Percentiles rank a stretch among this genome's conserved stretches.
These are phyloP conservation scores for Athripsodes cinereus DNA, from an alignment of 2,888 invertebrate species.

Conservation along the genomic window DNA sequence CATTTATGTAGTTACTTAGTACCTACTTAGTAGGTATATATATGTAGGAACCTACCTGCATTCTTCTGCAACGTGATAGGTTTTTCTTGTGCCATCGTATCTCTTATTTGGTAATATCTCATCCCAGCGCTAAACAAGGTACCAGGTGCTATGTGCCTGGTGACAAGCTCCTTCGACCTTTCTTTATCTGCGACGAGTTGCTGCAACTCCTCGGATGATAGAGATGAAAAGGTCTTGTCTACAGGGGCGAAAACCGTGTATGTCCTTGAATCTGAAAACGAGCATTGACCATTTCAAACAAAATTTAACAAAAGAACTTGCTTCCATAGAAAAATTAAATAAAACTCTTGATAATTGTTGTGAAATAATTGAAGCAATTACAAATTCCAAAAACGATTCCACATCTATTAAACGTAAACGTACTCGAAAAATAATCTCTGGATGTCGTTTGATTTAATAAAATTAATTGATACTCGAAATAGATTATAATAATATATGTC, in stretches of 20 bases:
- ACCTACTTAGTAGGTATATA: too few species aligned
- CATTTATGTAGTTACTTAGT: background rate
- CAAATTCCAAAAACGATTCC: too few species aligned
- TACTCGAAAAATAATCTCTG: too few species aligned
- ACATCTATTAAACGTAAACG: too few species aligned
- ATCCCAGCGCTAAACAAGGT: constrained; percentile 81
- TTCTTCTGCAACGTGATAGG: constrained; percentile 77
- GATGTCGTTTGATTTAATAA: too few species aligned
- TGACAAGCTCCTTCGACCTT: constrained; percentile 65
- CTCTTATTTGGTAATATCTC: constrained; percentile 80
- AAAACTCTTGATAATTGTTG: too few species aligned
- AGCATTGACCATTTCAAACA: too few species aligned
- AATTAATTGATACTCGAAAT: too few species aligned
- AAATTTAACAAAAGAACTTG: too few species aligned
- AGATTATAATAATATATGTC: too few species aligned
- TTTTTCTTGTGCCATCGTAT: constrained; percentile 67
- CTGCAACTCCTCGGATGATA: constrained; percentile 55
- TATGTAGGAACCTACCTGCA: constrained; percentile 49
- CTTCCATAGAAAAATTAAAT: too few species aligned
- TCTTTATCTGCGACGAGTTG: constrained; percentile 57
- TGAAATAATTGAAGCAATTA: too few species aligned
- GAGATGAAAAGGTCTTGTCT: constrained; percentile 69
- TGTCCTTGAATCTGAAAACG: constrained; percentile 67
- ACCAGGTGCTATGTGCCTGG: constrained; percentile 69
- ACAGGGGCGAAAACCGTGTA: constrained; percentile 83